Base-by-base conservation (phyloP, 2,888 invertebrate species). In the Platerodrilus igneus region DNA sequence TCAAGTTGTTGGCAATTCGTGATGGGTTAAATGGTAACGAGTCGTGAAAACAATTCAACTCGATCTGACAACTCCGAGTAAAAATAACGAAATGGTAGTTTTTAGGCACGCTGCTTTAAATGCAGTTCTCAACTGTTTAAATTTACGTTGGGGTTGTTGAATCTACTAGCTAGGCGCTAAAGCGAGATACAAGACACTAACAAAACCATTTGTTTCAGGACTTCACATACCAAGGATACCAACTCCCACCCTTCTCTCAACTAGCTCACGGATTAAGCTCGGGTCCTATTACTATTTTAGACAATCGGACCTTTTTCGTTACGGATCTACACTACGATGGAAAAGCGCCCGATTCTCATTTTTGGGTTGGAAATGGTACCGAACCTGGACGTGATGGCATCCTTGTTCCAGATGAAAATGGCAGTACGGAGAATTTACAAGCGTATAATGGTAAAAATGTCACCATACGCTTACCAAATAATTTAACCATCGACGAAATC, bases 291-390 rank as follows among this genome's bases (percentile, higher is more conserved):
- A 33, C 37, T 27, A 47, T 53, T 13, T 5, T 50, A 8, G 45
- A 51, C 27, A 35, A 44, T 2, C 38, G 33, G 5, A 51, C 47
- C 3, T 37, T 56, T 16, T 39, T 38, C 19, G 47, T 56, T 17
- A 27, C 40, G 10, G 38, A 53, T 11, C 40, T 56, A 4, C 40
- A 52, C 31, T 53, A 51, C 37, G 51, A 54, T 41, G 56, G 56
- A 4, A 37, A 32, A 37, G 50, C 40, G 3, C 47, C 51, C 7
- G 51, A 52, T 21, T 50, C 51, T 2, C 41, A 51, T 32, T 53
- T 56, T 37, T 44, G 47, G 45, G 48, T 47, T 4, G 55, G 55
- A 22, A 46, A 31, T 15, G 52, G 55, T 10, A 8, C 30, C 7
- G 21, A 30, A 30, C 48, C 51, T 1, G 25, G 38, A 1, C 25